Evolutionary conservation across 2,113 vertebrate species (phyloP).

Genomic region (crab-eating macaque (Macaca fascicularis)): DNA sequence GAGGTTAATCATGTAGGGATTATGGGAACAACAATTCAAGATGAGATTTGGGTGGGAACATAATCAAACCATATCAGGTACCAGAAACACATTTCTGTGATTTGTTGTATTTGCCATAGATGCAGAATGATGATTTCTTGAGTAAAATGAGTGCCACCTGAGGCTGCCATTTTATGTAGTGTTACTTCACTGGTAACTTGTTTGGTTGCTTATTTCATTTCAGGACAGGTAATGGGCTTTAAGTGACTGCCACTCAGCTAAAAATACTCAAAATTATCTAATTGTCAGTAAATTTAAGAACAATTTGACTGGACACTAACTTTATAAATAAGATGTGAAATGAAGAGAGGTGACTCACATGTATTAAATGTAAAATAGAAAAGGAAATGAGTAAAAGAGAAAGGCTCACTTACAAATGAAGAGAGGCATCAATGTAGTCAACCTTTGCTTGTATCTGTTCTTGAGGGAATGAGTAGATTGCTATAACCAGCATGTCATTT

Average conservation of each 20-base stretch:
- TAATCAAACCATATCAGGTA: background rate
- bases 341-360: background rate
- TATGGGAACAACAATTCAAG: too few relatives aligned
- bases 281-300: background rate
- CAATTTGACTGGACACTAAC: background rate
- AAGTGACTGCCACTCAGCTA: background rate
- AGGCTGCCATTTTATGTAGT: background rate
- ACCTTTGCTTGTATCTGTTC: background rate
- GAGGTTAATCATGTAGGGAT: too few relatives aligned
- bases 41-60: too few relatives aligned
- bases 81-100: background rate
- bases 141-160: background rate
- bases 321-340: constrained; percentile 1
- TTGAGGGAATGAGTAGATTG: background rate
- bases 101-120: background rate
- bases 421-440: background rate
- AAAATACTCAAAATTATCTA: background rate
- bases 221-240: background rate
- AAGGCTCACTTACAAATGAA: background rate
- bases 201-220: background rate
- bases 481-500: background rate
- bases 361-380: background rate
- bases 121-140: background rate
- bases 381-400: background rate
- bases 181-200: background rate